Evolutionary conservation across 2,113 vertebrate species (phyloP), one percentile per base, ranked within the genome.

Genomic region (Ancistrus triradiatus): DNA sequence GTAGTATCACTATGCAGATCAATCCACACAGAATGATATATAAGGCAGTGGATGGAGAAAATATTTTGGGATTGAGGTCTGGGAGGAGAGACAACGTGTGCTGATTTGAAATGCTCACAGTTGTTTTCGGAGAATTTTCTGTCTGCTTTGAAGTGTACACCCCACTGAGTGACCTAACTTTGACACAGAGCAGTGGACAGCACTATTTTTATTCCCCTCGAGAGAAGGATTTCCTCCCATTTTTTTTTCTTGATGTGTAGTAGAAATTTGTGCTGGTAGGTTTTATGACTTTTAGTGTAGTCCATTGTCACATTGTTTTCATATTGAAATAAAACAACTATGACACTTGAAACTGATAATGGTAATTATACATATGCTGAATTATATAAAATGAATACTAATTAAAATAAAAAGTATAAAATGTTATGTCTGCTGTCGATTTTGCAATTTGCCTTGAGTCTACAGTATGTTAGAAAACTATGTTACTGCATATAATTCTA

Each of bases 61-160:
- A 47, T 55, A 56, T 60, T 72, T 72, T 58, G 13, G 28, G 61
- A 47, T 17, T 27, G 48, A 40, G 75, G 77, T 83, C 74, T 79
- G 76, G 81, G 82, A 84, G 81, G 80, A 79, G 77, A 75, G 66
- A 64, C 60, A 56, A 77, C 74, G 70, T 82, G 81, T 76, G 84
- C 78, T 84, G 81, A 87, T 85, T 85, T 83, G 78, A 82, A 86
- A 81, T 80, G 72, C 79, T 80, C 85, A 80, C 85, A 87, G 83
- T 88, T 88, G 85, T 87, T 90, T 86, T 87, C 80, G 46, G 77
- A 76, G 83, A 85, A 88, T 84, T 89, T 88, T 87, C 86, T 78
- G 76, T 64, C 85, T 81, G 79, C 83, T 89, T 90, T 87, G 88
- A 92, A 86, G 84, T 87, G 84, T 83, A 78, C 72, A 82, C 86